Evolutionary conservation across 2,797 vertebrate genomes (phyloP).

Genomic region (Halcyon leucocephala): DNA sequence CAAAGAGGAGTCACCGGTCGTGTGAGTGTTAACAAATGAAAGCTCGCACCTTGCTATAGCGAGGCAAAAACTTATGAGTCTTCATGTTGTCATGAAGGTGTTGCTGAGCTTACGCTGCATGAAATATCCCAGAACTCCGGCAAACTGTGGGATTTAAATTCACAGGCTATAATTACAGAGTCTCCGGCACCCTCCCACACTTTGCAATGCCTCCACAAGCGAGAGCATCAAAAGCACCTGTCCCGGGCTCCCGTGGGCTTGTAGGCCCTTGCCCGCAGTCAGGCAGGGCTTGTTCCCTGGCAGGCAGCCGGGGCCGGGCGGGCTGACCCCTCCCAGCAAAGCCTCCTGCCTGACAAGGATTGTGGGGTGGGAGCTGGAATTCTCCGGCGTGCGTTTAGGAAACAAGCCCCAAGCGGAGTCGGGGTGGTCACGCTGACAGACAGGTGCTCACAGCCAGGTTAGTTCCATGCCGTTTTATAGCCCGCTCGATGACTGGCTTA

Average conservation of each 20-base stretch:
- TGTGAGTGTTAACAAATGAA: background rate
- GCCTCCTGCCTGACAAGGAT: background rate
- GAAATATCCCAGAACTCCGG: constrained; percentile 46
- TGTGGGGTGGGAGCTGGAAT: background rate
- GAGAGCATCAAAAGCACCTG: constrained; percentile 35
- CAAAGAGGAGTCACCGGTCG: background rate
- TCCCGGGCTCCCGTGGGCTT: background rate
- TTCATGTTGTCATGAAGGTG: constrained; percentile 35
- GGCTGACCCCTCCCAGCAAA: constrained; percentile 5
- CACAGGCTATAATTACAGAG: constrained; percentile 20
- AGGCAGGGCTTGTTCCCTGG: background rate
- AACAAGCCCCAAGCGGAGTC: background rate
- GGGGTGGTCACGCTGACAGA: background rate
- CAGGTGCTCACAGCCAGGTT: constrained; percentile 12
- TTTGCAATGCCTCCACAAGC: constrained; percentile 1
- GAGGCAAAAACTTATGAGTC: constrained; percentile 26
- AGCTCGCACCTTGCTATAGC: background rate
- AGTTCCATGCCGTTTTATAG: background rate
- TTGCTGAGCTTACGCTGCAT: constrained; percentile 28
- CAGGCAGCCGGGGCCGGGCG: background rate
- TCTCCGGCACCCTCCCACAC: constrained; percentile 37
- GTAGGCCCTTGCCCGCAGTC: background rate
- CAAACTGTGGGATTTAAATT: constrained; percentile 46
- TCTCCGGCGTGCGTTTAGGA: fast-evolving
- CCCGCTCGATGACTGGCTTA: background rate